phyloP scores from a whole-genome alignment of 2,113 vertebrate species.

The human (Homo sapiens) region DNA sequence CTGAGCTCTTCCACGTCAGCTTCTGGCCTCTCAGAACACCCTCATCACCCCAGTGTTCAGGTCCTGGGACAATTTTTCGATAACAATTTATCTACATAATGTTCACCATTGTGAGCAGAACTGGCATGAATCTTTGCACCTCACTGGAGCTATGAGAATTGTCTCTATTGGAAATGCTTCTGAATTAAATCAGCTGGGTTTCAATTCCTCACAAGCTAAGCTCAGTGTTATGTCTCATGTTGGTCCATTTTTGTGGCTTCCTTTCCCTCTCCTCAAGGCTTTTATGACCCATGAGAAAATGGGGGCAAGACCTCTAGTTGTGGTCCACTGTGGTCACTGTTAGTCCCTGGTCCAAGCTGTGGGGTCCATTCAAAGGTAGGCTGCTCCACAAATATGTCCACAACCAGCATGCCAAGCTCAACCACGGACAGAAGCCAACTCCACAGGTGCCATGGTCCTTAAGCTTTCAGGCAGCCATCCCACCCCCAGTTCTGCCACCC shows the following conservation, averaged over 20 bases:
- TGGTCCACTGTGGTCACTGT: not conserved
- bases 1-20: not conserved
- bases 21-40: not conserved
- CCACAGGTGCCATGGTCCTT: not conserved
- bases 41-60: not conserved
- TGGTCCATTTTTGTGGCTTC: not conserved
- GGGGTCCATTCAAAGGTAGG: not conserved
- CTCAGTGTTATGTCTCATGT: not conserved
- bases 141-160: not conserved
- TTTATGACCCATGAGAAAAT: not conserved
- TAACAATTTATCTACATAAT: not conserved
- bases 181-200: not conserved
- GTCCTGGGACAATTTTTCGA: not conserved
- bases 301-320: not conserved
- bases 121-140: not conserved
- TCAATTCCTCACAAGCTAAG: not conserved
- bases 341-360: not conserved
- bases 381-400: not conserved
- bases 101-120: not conserved
- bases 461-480: not conserved
- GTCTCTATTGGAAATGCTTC: conserved; percentile 13
- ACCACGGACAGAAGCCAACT: not conserved
- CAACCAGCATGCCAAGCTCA: not conserved
- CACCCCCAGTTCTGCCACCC: not conserved
- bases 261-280: not conserved